phyloP scores from a whole-genome alignment of 2,888 invertebrate genomes.

The Aplocera efformata region DNA sequence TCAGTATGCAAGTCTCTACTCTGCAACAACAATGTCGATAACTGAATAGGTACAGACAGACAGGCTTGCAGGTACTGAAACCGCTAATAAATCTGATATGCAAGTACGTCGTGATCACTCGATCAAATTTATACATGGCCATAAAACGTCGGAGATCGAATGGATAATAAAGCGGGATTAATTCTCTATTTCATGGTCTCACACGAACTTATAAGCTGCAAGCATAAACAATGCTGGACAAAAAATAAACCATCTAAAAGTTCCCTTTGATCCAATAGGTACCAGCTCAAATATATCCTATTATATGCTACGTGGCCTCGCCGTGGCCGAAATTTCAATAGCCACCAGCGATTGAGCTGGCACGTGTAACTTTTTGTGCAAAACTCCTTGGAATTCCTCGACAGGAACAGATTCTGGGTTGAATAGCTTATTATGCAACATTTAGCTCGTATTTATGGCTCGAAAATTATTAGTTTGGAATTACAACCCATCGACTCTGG shows the following conservation, averaged over 20 bases:
- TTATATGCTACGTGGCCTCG: constrained; percentile 64
- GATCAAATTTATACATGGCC: constrained; percentile 40
- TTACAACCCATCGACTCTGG: constrained; percentile 41
- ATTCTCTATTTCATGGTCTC: constrained; percentile 47
- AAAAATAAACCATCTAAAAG: constrained; percentile 28
- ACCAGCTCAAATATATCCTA: constrained; percentile 57
- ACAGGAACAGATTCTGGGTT: constrained; percentile 59
- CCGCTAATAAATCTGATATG: constrained; percentile 39
- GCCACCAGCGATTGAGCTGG: constrained; percentile 68
- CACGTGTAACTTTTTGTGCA: constrained; percentile 78
- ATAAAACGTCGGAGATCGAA: constrained; percentile 46
- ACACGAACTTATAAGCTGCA: constrained; percentile 29
- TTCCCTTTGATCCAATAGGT: constrained; percentile 47
- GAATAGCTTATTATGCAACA: constrained; percentile 75
- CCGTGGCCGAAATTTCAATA: constrained; percentile 74
- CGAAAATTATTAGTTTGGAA: constrained; percentile 41
- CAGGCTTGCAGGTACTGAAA: constrained; percentile 38
- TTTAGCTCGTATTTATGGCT: constrained; percentile 50
- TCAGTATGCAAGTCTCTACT: constrained; percentile 55
- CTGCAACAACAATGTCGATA: constrained; percentile 51
- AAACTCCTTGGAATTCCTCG: constrained; percentile 69
- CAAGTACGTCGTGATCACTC: constrained; percentile 41
- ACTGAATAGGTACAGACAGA: constrained; percentile 50
- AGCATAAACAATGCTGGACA: constrained; percentile 11
- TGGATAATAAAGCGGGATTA: constrained; percentile 43